Base-by-base conservation (phyloP, 1,140 invertebrate species). In the Drosophila pseudoananassae region DNA sequence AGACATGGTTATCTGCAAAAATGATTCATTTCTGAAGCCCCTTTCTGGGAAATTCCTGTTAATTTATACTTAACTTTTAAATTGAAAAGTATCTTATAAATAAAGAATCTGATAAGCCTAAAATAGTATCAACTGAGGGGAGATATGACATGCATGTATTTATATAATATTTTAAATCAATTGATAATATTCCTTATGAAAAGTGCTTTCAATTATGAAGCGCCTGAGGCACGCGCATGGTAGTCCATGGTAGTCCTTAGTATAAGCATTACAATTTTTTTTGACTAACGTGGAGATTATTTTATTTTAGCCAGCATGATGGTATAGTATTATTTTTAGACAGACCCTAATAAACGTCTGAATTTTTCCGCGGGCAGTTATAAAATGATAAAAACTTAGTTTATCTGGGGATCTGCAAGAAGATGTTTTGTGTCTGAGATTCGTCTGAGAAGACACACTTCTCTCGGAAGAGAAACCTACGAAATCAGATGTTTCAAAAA, bases 321-420 rank as follows among this genome's bases (percentile, higher is more conserved):
- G 51, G 17, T 52, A 17, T 33, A 25, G 14, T 45, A 33, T 54
- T 68, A 54, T 66, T 66, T 66, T 53, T 66, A 33, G 36, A 66
- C 31, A 66, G 5, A 43, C 46, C 1, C 25, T 33, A 25, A 51
- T 49, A 66, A 68, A 36, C 9, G 27, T 1, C 3, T 7, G 5
- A 66, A 68, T 23, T 68, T 68, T 68, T 66, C 64, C 47, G 54
- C 64, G 53, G 29, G 14, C 46, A 45, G 15, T 14, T 54, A 36
- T 23, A 20, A 53, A 36, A 20, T 40, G 40, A 64, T 64, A 64
- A 64, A 59, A 63, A 15, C 9, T n/a, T 9, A 9, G 52, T 15
- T 52, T 25, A 38, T 27, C 54, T 31, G 36, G 36, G 53, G 43
- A 45, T 63, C 43, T 61, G 15, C 50, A n/a, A 36, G 43, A 1